phyloP scores from a whole-genome alignment of 2,797 vertebrate species.

The Phrynocephalus vlangalii region DNA sequence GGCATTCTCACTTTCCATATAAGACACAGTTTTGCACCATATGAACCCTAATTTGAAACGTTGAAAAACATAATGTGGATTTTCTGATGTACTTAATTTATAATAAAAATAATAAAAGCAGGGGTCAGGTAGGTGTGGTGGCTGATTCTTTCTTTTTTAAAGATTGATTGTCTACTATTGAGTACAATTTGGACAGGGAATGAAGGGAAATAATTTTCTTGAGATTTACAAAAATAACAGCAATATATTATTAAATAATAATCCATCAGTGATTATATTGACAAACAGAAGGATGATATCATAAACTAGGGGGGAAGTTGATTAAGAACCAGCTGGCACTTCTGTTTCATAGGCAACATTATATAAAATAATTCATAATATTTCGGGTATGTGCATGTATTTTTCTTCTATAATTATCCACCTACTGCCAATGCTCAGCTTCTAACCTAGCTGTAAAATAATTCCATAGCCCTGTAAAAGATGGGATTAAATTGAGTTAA shows the following conservation, averaged over 20 bases:
- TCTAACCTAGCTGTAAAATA: slow-evolving; percentile 78
- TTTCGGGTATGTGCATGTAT: slow-evolving; percentile 23
- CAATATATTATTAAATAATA: slow-evolving; percentile 15
- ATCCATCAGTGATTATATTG: slow-evolving; percentile 36
- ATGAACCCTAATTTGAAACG: not conserved
- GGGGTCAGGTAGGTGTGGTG: not conserved
- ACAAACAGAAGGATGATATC: not conserved
- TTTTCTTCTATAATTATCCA: slow-evolving; percentile 60
- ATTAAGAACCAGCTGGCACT: slow-evolving; percentile 11
- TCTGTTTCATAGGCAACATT: slow-evolving; percentile 37
- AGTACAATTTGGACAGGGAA: not conserved
- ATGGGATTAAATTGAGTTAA: slow-evolving; percentile 80
- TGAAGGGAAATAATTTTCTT: slow-evolving; percentile 4
- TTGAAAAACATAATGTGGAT: not conserved
- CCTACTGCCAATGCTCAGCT: slow-evolving; percentile 69
- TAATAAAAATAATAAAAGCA: not conserved
- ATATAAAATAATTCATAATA: slow-evolving; percentile 19
- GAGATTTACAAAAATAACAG: slow-evolving; percentile 19
- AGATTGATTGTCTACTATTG: not conserved
- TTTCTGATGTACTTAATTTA: not conserved
- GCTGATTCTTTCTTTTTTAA: not conserved
- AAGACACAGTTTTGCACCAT: not conserved
- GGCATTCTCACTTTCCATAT: no score
- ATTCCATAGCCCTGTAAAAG: slow-evolving; percentile 71
- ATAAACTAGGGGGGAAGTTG: not conserved